Conservation (phyloP, 1,140 invertebrate species). For the Trachelipus rathkii region DNA sequence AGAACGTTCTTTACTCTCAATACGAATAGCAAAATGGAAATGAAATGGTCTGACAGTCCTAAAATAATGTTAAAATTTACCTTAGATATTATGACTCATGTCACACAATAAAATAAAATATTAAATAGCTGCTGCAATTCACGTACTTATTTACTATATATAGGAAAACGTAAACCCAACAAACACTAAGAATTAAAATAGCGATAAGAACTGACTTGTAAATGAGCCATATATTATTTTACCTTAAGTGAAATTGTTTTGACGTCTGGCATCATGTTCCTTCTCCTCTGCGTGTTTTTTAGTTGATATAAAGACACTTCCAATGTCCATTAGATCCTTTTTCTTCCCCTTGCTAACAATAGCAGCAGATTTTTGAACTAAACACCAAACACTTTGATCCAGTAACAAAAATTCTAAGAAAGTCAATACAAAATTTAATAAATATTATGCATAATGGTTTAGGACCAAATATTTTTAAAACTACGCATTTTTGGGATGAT, state of each 20-base stretch:
- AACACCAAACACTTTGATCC: constrained; percentile 70
- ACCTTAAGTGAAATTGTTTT: constrained; percentile 74
- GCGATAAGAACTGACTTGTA: background rate
- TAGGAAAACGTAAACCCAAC: background rate
- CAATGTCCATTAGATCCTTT: constrained; percentile 77
- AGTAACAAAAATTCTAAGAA: constrained; percentile 63
- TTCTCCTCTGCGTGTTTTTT: constrained; percentile 64
- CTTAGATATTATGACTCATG: no score
- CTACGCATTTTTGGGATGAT: no score
- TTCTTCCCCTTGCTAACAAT: constrained; percentile 70
- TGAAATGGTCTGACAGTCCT: no score
- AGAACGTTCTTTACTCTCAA: no score
- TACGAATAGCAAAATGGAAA: no score
- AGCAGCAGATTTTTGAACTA: constrained; percentile 71
- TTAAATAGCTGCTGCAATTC: no score
- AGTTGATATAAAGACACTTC: constrained; percentile 74
- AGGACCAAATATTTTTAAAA: no score
- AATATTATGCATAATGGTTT: no score
- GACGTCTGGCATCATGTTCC: constrained; percentile 85
- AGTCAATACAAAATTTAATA: background rate
- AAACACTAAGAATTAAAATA: background rate
- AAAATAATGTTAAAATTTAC: no score
- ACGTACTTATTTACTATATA: no score
- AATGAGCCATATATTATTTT: constrained; percentile 24
- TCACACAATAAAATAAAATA: no score